Evolutionary conservation across 2,888 invertebrate genomes (phyloP).

Genomic region (Calliopum simillimum): DNA sequence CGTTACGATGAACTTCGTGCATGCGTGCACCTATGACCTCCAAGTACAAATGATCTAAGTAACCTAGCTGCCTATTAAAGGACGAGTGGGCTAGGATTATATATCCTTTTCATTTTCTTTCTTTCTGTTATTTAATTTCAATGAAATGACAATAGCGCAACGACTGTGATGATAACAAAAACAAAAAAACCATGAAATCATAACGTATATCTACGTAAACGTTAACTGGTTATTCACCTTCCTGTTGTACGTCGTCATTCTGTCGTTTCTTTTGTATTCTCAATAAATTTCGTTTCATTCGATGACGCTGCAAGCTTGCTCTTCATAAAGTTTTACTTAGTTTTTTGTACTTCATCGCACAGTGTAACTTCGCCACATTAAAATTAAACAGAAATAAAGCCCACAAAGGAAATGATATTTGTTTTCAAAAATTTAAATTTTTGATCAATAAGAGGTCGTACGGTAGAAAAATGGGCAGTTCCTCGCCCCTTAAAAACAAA

Average conservation of each 20-base stretch:
- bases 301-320: conserved; percentile 16
- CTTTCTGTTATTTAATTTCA: neutral
- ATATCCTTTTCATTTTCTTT: too few relatives aligned
- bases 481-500: too few relatives aligned
- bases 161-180: neutral
- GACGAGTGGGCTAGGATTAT: too few relatives aligned
- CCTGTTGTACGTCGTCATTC: conserved; percentile 12
- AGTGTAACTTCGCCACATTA: neutral
- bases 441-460: too few relatives aligned
- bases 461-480: too few relatives aligned
- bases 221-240: conserved; percentile 37
- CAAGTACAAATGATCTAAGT: too few relatives aligned
- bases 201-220: neutral
- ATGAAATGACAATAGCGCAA: neutral
- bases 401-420: too few relatives aligned
- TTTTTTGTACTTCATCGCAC: neutral
- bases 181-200: neutral
- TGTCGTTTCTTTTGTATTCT: conserved; percentile 35
- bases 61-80: too few relatives aligned
- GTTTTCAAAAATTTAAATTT: too few relatives aligned
- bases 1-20: too few relatives aligned
- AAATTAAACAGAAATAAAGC: too few relatives aligned
- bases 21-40: too few relatives aligned
- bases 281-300: conserved; percentile 20
- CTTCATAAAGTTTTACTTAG: neutral